A percentile compares a stretch with the other conserved stretches of the same genome.
These are phyloP conservation scores for Drosophila nigrodunni DNA, from an alignment of 1,140 invertebrate species.

Conservation along the genomic window DNA sequence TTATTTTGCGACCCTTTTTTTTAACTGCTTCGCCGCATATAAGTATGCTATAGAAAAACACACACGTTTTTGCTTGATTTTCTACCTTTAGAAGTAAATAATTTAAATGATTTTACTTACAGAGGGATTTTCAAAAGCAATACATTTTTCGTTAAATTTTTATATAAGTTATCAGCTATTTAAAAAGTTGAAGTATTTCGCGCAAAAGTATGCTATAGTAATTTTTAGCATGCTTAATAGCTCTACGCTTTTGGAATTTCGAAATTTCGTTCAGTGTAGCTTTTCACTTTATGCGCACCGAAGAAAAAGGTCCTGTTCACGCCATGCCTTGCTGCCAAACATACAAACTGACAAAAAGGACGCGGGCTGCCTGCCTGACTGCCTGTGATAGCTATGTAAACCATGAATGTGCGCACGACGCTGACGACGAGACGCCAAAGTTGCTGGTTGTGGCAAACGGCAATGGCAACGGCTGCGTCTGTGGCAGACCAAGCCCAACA, in stretches of 20 bases:
- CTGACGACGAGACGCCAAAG: slow-evolving; percentile 63
- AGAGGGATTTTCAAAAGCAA: no score
- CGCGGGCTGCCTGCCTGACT: slow-evolving; percentile 50
- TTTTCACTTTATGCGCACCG: slow-evolving; percentile 73
- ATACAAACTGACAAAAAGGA: slow-evolving; percentile 79
- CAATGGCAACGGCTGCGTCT: slow-evolving; percentile 55
- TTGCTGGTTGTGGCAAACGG: slow-evolving; percentile 71
- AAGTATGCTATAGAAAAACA: no score
- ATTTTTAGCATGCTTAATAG: slow-evolving; percentile 16
- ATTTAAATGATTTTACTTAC: no score
- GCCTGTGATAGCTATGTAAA: slow-evolving; percentile 72
- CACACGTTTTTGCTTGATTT: no score
- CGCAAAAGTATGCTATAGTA: slow-evolving; percentile 30
- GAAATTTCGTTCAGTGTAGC: slow-evolving; percentile 54
- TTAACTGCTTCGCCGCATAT: no score
- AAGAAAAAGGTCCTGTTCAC: slow-evolving; percentile 49
- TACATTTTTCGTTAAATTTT: no score
- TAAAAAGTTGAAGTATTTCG: background rate
- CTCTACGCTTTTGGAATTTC: background rate
- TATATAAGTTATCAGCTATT: background rate
- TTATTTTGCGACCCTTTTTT: no score
- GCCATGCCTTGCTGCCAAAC: slow-evolving; percentile 67
- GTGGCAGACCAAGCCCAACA: slow-evolving; percentile 38
- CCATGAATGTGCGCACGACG: slow-evolving; percentile 64
- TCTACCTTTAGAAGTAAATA: no score